phyloP scores from a whole-genome alignment of 2,797 vertebrate genomes.

The Chelon auratus region DNA sequence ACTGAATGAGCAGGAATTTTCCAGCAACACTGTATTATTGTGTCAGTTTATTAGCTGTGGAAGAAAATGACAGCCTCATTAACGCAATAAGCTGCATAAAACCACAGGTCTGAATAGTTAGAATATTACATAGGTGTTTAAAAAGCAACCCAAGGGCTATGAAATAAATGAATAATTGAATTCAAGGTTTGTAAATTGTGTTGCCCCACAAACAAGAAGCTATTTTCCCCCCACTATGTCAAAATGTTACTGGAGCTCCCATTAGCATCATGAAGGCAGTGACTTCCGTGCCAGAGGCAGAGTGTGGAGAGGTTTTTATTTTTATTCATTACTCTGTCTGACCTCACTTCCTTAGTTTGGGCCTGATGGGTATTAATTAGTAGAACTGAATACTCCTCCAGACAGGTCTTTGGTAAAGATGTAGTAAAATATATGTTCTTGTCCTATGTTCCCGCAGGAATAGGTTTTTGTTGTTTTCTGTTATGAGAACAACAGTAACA shows the following conservation, averaged over 20 bases:
- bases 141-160: neutral
- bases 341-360: constrained; percentile 47
- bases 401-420: constrained; percentile 15
- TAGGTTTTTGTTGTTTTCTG: too few species aligned
- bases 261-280: constrained; percentile 9
- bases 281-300: neutral
- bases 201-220: constrained; percentile 16
- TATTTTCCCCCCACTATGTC: neutral
- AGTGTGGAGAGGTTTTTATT: neutral
- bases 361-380: constrained; percentile 47
- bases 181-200: neutral
- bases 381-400: constrained; percentile 26
- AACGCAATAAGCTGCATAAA: neutral
- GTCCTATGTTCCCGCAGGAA: too few species aligned
- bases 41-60: neutral
- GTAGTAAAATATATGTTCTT: neutral
- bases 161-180: neutral
- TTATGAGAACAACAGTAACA: too few species aligned
- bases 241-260: neutral
- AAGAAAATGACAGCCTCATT: constrained; percentile 8
- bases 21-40: neutral
- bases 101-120: constrained; percentile 1
- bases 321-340: constrained; percentile 47
- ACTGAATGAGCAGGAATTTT: constrained; percentile 14
- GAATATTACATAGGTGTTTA: neutral